phyloP scores from a whole-genome alignment of 1,140 invertebrate genomes.

The Sinella curviseta region DNA sequence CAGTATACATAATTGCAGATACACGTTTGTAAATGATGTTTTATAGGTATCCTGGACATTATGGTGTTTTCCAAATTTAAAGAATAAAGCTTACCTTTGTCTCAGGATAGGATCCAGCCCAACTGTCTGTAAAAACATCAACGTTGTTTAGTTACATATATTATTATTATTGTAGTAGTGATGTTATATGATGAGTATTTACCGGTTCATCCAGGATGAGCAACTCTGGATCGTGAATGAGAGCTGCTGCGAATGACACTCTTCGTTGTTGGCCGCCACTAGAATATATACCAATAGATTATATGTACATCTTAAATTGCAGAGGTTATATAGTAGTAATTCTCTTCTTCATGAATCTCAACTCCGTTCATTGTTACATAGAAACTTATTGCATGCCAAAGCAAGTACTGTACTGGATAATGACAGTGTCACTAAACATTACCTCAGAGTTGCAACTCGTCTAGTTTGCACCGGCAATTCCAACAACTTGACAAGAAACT shows the following conservation, averaged over 20 bases:
- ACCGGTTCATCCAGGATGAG: slow-evolving; percentile 86
- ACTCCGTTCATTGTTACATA: too few relatives aligned
- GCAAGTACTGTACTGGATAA: neutral
- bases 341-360: too few relatives aligned
- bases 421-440: neutral
- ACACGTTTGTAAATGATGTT: too few relatives aligned
- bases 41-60: too few relatives aligned
- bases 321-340: too few relatives aligned
- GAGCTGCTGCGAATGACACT: slow-evolving; percentile 84
- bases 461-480: neutral
- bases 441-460: neutral
- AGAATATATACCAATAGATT: slow-evolving; percentile 43
- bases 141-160: neutral
- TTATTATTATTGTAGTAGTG: neutral
- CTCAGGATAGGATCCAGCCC: neutral
- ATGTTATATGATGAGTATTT: neutral
- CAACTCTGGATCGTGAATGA: slow-evolving; percentile 88
- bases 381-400: neutral
- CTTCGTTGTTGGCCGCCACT: slow-evolving; percentile 89
- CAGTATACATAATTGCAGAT: too few relatives aligned
- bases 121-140: neutral
- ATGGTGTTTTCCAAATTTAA: too few relatives aligned
- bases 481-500: neutral
- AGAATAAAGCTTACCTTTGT: neutral
- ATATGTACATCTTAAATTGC: too few relatives aligned